Base-by-base conservation (phyloP, 2,113 vertebrate genomes). In the Ammospiza nelsoni region DNA sequence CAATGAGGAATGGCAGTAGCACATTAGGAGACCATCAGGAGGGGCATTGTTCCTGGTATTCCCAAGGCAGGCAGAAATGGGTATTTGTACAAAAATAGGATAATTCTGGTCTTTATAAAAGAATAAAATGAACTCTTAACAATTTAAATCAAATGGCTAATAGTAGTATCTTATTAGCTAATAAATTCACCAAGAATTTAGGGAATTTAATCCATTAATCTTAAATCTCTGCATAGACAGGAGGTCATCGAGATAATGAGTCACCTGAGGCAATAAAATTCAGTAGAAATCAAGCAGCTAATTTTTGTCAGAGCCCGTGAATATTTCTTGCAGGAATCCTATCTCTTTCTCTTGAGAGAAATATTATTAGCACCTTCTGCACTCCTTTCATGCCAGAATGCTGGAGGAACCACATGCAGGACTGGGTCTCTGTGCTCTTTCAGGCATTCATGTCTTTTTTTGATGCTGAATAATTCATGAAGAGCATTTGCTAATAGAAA, bases 261-360 rank as follows among this genome's bases (percentile, higher is more conserved):
- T 93, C 95, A 96, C 96, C 92, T 93, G 96, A 96, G 95, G 95
- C 94, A 93, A 51, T 86, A 93, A 92, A 89, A 95, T 92, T 91
- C 89, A 39, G 66, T 57, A 92, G 91, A 87, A 94, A 95, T 87
- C 89, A 94, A 84, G 73, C 52, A 91, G 89, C 66, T 94, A 92
- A 95, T 93, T 95, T 92, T 87, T 85, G 25, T 75, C 92, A 72
- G 51, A 86, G 79, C 61, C 83, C 88, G 17, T 89, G 92, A 94
- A 94, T 94, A 89, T 90, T 88, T 93, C 73, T 86, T 90, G 71
- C 54, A 93, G 52, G 77, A 94, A 81, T 93, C 72, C 65, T 80
- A 6, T 55, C 35, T 92, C 78, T 86, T 80, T 67, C 87, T 96
- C 83, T 75, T 68, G 92, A 88, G 85, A 94, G 52, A 69, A 66